Evolutionary conservation across 1,140 invertebrate species (phyloP).

Genomic region (Diuraphis noxia): DNA sequence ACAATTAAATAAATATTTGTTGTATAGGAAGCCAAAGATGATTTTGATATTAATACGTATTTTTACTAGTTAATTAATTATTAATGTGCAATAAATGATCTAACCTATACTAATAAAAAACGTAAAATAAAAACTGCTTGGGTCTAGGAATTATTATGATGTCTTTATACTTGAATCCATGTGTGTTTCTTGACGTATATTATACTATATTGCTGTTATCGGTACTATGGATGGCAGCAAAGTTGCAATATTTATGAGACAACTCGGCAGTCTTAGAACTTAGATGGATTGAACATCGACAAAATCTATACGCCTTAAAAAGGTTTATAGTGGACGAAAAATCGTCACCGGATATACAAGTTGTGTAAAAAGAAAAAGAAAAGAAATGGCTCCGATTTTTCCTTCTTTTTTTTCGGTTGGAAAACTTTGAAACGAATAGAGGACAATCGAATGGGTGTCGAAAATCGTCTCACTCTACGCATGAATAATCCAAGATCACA

Average conservation of each 20-base stretch:
- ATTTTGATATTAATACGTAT: not conserved
- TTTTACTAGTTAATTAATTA: not conserved
- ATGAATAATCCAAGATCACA: not conserved
- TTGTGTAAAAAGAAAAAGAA: constrained; percentile 16
- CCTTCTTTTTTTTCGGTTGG: constrained; percentile 21
- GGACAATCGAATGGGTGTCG: constrained; percentile 3
- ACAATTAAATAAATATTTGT: not conserved
- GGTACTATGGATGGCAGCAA: not conserved
- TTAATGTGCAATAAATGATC: not conserved
- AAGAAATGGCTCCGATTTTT: constrained; percentile 16
- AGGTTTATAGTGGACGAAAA: constrained; percentile 33
- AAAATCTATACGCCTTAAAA: constrained; percentile 36
- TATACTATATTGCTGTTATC: not conserved
- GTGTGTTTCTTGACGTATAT: not conserved
- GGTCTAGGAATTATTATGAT: not conserved
- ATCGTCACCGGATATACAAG: constrained; percentile 39
- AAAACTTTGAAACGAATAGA: constrained; percentile 40
- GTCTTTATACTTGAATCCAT: not conserved
- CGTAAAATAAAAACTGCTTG: not conserved
- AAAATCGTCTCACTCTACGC: constrained; percentile 34
- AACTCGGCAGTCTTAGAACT: not conserved
- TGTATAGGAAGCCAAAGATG: not conserved
- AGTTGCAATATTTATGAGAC: not conserved
- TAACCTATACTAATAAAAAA: not conserved
- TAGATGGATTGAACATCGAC: not conserved